A percentile compares a stretch with the other conserved stretches of the same genome.
Conservation (phyloP, 2,797 vertebrate genomes). For the Hippopotamyrus pictus region DNA sequence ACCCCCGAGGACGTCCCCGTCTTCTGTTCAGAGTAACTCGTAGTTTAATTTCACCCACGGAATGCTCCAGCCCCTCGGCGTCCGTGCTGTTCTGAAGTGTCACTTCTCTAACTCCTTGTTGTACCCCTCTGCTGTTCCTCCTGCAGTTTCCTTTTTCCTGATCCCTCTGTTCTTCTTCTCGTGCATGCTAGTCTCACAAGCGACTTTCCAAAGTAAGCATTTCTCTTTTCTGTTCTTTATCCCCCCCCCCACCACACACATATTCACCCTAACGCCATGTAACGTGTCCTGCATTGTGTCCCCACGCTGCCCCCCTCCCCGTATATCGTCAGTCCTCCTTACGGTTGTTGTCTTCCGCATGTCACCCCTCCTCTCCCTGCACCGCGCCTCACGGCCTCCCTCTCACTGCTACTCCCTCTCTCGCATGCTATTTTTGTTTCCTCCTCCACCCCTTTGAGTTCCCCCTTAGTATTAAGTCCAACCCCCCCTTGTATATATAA, state of each 20-base stretch:
- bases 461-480: neutral
- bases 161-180: constrained; percentile 79
- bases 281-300: constrained; percentile 26
- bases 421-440: neutral
- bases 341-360: constrained; percentile 25
- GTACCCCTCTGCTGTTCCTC: neutral
- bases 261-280: constrained; percentile 9
- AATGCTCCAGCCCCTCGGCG: too few relatives aligned
- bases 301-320: neutral
- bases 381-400: constrained; percentile 17
- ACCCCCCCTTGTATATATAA: neutral
- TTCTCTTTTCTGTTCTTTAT: constrained; percentile 67
- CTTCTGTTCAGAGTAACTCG: neutral
- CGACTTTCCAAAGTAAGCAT: constrained; percentile 98
- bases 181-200: constrained; percentile 96
- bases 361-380: constrained; percentile 40
- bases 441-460: neutral
- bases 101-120: neutral
- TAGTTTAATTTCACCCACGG: neutral
- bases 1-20: neutral
- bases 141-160: constrained; percentile 64
- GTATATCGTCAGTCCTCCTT: neutral
- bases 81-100: neutral
- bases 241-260: neutral
- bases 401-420: too few relatives aligned